Percentiles rank a stretch among this genome's conserved stretches.
phyloP scores from a whole-genome alignment of 2,797 vertebrate species.

The Acanthurus tractus region DNA sequence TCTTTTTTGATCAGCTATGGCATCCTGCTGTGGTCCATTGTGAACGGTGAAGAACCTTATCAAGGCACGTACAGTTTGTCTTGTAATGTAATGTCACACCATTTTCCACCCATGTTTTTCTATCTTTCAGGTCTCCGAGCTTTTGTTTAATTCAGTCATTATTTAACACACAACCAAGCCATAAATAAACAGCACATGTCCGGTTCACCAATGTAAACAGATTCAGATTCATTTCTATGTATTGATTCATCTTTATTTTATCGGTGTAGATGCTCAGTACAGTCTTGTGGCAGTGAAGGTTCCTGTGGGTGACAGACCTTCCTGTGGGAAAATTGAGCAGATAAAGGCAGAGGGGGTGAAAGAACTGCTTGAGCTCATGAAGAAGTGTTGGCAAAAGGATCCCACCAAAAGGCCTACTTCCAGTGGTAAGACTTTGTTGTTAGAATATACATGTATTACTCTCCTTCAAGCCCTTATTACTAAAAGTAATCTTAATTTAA shows the following conservation, averaged over 20 bases:
- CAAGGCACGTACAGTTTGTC: conserved; percentile 39
- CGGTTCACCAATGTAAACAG: too few relatives aligned
- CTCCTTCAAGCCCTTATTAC: too few relatives aligned
- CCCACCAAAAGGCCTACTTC: conserved; percentile 64
- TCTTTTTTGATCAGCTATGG: conserved; percentile 64
- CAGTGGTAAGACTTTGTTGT: conserved; percentile 47
- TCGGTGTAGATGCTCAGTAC: accelerated
- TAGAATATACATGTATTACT: too few relatives aligned
- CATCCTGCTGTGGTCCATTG: conserved; percentile 74
- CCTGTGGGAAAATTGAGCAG: not conserved
- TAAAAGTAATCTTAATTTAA: too few relatives aligned
- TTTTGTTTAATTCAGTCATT: not conserved
- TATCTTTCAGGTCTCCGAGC: not conserved
- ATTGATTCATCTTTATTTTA: not conserved
- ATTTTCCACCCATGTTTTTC: not conserved
- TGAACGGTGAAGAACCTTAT: conserved; percentile 68
- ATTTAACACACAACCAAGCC: too few relatives aligned
- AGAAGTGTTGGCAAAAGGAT: conserved; percentile 65
- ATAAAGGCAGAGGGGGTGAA: conserved; percentile 40
- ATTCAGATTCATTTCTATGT: too few relatives aligned
- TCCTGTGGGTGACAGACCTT: conserved; percentile 60
- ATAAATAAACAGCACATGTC: too few relatives aligned
- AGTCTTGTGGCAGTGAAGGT: conserved; percentile 47
- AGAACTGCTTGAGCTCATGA: conserved; percentile 74
- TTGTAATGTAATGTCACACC: not conserved